Conservation (phyloP, 2,797 vertebrate species). For the Amblyopsis hoosieri region DNA sequence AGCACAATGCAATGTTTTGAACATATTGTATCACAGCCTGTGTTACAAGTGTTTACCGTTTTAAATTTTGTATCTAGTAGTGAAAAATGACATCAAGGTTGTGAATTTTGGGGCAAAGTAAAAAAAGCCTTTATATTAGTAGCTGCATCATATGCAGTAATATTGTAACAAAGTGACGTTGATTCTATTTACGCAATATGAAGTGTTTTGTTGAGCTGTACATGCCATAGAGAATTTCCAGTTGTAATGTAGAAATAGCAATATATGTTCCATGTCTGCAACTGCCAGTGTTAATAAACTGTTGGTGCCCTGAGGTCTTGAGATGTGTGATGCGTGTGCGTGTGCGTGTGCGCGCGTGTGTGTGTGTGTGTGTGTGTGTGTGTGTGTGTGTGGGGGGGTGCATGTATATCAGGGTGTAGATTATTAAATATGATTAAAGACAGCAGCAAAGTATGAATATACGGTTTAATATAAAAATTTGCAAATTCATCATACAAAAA, state of each 20-base stretch:
- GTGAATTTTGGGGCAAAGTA: too few relatives aligned
- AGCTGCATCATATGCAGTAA: not conserved
- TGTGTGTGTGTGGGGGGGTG: not conserved
- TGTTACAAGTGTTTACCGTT: too few relatives aligned
- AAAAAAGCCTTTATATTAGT: constrained; percentile 3
- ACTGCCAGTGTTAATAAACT: constrained; percentile 60
- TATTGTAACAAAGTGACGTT: constrained; percentile 3
- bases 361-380: not conserved
- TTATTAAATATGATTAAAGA: not conserved
- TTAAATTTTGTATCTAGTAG: too few relatives aligned
- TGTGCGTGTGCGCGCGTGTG: constrained; percentile 3
- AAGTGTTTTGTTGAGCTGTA: constrained; percentile 31
- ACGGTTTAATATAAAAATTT: too few relatives aligned
- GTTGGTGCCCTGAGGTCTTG: constrained; percentile 29
- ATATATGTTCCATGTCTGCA: constrained; percentile 55
- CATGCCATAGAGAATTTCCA: constrained; percentile 10
- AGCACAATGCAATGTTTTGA: too few relatives aligned
- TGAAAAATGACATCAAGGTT: too few relatives aligned
- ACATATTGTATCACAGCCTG: too few relatives aligned
- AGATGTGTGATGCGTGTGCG: constrained; percentile 1
- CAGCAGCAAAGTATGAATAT: not conserved
- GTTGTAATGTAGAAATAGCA: constrained; percentile 46
- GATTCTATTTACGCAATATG: not conserved
- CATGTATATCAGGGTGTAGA: too few relatives aligned
- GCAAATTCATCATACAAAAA: too few relatives aligned